Conservation (phyloP, 2,797 vertebrate genomes). For the Phalanger gymnotis region DNA sequence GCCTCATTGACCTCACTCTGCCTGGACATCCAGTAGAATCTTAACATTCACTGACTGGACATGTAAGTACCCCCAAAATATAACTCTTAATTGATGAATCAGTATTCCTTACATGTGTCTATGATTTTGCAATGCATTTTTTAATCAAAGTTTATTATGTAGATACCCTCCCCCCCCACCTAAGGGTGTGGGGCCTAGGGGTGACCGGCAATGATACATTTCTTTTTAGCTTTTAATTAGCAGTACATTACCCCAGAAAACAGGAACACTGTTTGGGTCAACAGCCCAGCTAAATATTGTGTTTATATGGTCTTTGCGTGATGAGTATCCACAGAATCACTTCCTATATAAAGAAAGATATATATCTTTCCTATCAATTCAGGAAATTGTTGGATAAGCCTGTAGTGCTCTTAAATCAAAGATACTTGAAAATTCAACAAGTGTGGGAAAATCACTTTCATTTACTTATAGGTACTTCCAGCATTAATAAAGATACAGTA, state of each 20-base stretch:
- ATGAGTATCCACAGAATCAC: not conserved
- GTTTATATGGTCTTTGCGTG: not conserved
- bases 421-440: not conserved
- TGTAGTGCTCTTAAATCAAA: not conserved
- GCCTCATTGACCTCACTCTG: not conserved
- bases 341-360: not conserved
- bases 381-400: not conserved
- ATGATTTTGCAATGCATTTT: not conserved
- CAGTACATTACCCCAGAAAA: not conserved
- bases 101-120: not conserved
- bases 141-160: not conserved
- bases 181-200: not conserved
- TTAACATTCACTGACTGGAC: not conserved
- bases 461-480: not conserved
- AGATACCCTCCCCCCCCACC: not conserved
- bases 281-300: not conserved
- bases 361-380: not conserved
- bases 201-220: not conserved
- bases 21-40: not conserved
- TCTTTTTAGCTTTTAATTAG: not conserved
- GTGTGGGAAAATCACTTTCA: not conserved
- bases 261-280: not conserved
- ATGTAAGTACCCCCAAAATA: not conserved
- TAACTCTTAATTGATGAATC: not conserved
- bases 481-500: not conserved